These are phyloP conservation scores for Scleropages formosus DNA, from an alignment of 2,797 vertebrate species.

Conservation along the genomic window DNA sequence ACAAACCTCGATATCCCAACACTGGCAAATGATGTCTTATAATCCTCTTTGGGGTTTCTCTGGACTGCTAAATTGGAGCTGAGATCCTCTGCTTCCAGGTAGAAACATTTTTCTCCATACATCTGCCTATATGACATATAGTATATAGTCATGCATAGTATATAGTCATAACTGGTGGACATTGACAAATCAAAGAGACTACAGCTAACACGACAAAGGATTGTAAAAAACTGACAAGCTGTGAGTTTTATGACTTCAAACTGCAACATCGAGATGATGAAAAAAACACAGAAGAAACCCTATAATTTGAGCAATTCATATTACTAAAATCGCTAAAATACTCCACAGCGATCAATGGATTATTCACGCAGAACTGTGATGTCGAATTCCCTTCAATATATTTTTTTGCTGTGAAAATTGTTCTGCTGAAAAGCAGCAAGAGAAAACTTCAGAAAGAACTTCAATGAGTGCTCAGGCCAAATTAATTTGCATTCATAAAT, in stretches of 20 bases:
- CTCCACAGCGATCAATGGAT: neutral
- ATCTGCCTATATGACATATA: neutral
- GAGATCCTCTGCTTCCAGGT: no score
- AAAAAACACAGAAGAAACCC: neutral
- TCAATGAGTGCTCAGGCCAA: conserved; percentile 23
- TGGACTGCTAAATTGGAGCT: no score
- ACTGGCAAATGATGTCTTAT: no score
- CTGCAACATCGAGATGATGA: neutral
- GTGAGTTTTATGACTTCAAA: neutral
- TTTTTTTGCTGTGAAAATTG: neutral
- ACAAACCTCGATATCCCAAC: no score
- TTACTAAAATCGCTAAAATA: neutral
- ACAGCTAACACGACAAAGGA: no score
- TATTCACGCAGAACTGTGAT: neutral
- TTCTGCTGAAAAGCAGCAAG: conserved; percentile 21
- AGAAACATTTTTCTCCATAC: no score
- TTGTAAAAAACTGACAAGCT: neutral
- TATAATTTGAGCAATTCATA: neutral
- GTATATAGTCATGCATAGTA: no score
- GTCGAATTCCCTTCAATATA: neutral
- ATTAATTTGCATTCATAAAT: conserved; percentile 43
- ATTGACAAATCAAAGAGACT: no score
- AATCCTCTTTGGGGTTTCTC: no score
- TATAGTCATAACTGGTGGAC: neutral
- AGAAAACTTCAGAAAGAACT: conserved; percentile 20